Percentiles rank a stretch among this genome's conserved stretches.
phyloP scores from a whole-genome alignment of 2,888 invertebrate genomes.

The Drosophila cognata region DNA sequence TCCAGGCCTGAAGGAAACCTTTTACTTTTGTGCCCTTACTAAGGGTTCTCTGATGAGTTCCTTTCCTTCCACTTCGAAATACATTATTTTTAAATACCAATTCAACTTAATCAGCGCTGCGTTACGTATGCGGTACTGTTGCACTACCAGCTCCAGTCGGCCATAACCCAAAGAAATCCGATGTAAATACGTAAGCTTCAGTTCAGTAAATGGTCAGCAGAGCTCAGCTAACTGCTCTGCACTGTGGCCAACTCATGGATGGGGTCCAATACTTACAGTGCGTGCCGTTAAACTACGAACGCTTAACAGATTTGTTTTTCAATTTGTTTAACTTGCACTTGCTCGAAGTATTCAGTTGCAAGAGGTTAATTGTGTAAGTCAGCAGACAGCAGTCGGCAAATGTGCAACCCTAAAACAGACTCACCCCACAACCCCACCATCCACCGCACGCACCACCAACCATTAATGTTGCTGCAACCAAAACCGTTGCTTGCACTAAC shows the following conservation, averaged over 20 bases:
- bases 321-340: neutral
- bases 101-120: neutral
- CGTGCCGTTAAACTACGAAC: neutral
- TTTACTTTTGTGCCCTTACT: neutral
- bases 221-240: neutral
- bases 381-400: neutral
- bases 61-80: neutral
- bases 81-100: neutral
- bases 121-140: neutral
- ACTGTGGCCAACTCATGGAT: neutral
- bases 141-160: neutral
- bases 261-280: neutral
- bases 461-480: conserved; percentile 8
- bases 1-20: neutral
- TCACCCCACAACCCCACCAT: neutral
- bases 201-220: neutral
- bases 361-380: conserved; percentile 4
- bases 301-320: neutral
- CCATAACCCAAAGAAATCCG: neutral
- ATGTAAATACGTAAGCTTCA: neutral
- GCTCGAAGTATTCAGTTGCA: neutral
- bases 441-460: neutral
- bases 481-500: conserved; percentile 20
- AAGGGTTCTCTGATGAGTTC: neutral
- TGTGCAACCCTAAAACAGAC: neutral